A percentile compares a stretch with the other conserved stretches of the same genome.
Evolutionary conservation across 1,140 invertebrate genomes (phyloP).

Genomic region (Ganaspis sp.): DNA sequence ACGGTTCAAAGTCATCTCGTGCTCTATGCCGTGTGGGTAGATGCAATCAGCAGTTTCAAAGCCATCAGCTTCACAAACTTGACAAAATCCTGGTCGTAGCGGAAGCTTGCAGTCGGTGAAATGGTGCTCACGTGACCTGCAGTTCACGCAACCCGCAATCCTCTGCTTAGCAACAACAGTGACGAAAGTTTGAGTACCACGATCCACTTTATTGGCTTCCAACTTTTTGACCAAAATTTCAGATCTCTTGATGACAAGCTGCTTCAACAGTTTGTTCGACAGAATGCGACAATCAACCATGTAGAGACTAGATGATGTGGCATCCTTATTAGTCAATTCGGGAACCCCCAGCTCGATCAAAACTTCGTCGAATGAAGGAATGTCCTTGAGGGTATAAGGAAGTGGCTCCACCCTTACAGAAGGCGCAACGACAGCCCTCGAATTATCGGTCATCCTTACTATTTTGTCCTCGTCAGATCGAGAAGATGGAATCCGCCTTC

Average conservation of each 20-base stretch:
- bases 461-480: too few species aligned
- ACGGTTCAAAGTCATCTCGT: constrained; percentile 9
- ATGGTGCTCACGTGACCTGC: neutral
- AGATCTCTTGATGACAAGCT: neutral
- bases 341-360: too few species aligned
- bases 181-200: constrained; percentile 31
- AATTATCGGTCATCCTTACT: too few species aligned
- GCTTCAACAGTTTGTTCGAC: neutral
- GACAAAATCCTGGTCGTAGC: constrained; percentile 32
- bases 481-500: too few species aligned
- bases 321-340: too few species aligned
- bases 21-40: constrained; percentile 36
- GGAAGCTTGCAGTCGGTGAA: constrained; percentile 17
- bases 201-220: neutral
- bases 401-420: too few species aligned
- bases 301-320: too few species aligned
- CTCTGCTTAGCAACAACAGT: neutral
- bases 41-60: constrained; percentile 31
- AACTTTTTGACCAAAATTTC: neutral
- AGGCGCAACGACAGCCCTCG: too few species aligned
- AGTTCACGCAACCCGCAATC: constrained; percentile 3
- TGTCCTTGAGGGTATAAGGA: too few species aligned
- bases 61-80: constrained; percentile 29
- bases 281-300: neutral
- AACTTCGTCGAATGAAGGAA: too few species aligned